Evolutionary conservation across 2,888 invertebrate genomes (phyloP).

Genomic region (Ectemnius lituratus): DNA sequence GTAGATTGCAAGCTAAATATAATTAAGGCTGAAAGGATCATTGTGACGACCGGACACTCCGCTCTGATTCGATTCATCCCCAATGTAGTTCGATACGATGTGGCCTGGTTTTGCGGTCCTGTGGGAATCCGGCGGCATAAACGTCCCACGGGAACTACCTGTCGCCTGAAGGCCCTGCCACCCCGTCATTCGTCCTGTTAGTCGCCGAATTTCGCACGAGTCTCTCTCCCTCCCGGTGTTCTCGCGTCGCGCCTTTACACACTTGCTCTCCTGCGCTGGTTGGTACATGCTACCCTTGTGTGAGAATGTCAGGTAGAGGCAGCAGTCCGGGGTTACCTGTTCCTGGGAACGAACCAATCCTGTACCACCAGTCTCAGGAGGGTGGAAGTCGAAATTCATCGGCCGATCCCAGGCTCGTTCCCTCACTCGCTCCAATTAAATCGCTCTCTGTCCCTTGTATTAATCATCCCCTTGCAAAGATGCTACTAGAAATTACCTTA

Average conservation of each 20-base stretch:
- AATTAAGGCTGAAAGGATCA: neutral
- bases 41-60: neutral
- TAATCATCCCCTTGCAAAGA: no score
- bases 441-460: no score
- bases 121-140: conserved; percentile 69
- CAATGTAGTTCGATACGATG: conserved; percentile 33
- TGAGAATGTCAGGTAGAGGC: conserved; percentile 46
- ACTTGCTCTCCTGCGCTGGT: conserved; percentile 14
- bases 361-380: conserved; percentile 31
- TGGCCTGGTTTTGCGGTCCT: conserved; percentile 60
- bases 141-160: conserved; percentile 74
- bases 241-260: conserved; percentile 17
- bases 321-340: conserved; percentile 59
- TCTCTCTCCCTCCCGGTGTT: conserved; percentile 42
- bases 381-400: conserved; percentile 32
- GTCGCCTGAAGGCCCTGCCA: conserved; percentile 55
- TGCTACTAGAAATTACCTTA: no score
- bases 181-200: conserved; percentile 57
- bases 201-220: conserved; percentile 68
- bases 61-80: conserved; percentile 8
- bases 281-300: conserved; percentile 37
- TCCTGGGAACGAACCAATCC: conserved; percentile 63
- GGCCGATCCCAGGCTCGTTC: neutral
- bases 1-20: neutral
- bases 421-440: neutral